These are phyloP conservation scores for Lagorchestes hirsutus DNA, from an alignment of 2,797 vertebrate species.

Conservation along the genomic window DNA sequence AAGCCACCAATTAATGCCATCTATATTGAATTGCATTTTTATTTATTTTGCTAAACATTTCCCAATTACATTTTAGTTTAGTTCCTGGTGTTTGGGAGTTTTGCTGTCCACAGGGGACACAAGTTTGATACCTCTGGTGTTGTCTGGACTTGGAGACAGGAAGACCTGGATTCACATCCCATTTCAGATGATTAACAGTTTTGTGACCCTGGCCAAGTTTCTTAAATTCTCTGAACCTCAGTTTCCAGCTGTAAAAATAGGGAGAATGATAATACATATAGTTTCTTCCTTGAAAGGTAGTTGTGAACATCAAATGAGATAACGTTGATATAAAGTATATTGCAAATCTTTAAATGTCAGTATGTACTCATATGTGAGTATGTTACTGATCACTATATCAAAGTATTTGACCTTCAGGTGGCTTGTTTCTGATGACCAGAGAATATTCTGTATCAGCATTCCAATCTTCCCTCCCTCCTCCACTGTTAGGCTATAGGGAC, in stretches of 20 bases:
- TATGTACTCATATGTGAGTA: not conserved
- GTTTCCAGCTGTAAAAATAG: not conserved
- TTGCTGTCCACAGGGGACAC: not conserved
- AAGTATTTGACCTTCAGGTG: not conserved
- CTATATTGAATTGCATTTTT: not conserved
- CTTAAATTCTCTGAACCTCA: not conserved
- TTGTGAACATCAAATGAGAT: not conserved
- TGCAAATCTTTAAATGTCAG: not conserved
- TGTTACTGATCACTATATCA: not conserved
- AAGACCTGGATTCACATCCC: not conserved
- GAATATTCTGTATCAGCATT: not conserved
- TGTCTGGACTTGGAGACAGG: not conserved
- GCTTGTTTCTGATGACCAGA: not conserved
- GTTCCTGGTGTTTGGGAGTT: not conserved
- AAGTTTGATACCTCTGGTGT: not conserved
- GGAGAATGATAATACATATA: not conserved
- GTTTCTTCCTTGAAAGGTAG: not conserved
- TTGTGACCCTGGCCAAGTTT: not conserved
- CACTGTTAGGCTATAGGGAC: conserved; percentile 1
- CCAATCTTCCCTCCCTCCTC: not conserved
- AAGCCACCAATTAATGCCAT: not conserved
- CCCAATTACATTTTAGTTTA: not conserved
- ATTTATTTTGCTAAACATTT: not conserved
- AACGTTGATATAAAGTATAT: not conserved
- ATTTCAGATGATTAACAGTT: not conserved